Evolutionary conservation across 2,888 invertebrate genomes (phyloP).

Genomic region (Drosophila paucipuncta): DNA sequence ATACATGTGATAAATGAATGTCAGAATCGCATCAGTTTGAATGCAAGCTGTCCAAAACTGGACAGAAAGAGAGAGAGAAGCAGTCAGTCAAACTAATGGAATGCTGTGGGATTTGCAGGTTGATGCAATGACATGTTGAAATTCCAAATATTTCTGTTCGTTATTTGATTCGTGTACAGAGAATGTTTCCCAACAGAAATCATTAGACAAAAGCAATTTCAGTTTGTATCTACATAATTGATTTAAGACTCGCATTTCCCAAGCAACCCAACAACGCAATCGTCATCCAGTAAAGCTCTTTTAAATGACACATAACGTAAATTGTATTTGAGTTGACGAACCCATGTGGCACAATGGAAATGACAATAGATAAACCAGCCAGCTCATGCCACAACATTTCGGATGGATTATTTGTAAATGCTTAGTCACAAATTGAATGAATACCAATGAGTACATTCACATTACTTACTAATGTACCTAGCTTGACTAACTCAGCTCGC

Average conservation of each 20-base stretch:
- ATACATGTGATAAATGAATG: slow-evolving; percentile 8
- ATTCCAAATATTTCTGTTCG: slow-evolving; percentile 40
- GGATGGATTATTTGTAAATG: slow-evolving; percentile 3
- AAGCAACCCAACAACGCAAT: slow-evolving; percentile 8
- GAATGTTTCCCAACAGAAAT: slow-evolving; percentile 18
- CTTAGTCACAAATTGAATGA: neutral
- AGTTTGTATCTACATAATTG: slow-evolving; percentile 42
- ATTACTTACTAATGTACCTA: neutral
- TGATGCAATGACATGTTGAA: slow-evolving; percentile 21
- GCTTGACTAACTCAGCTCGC: neutral
- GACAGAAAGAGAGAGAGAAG: neutral
- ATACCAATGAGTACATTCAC: neutral
- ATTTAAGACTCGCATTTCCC: slow-evolving; percentile 27
- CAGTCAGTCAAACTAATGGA: slow-evolving; percentile 19
- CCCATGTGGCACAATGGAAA: neutral
- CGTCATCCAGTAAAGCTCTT: slow-evolving; percentile 4
- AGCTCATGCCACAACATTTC: slow-evolving; percentile 14
- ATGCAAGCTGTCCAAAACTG: slow-evolving; percentile 4
- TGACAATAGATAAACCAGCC: neutral
- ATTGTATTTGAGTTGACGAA: slow-evolving; percentile 12
- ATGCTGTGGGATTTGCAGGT: slow-evolving; percentile 17
- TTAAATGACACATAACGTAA: slow-evolving; percentile 28
- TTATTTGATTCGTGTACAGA: slow-evolving; percentile 30
- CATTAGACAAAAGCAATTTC: slow-evolving; percentile 44
- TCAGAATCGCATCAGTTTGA: slow-evolving; percentile 19